Evolutionary conservation across 2,797 vertebrate species (phyloP), one percentile per base, ranked within the genome.

Genomic region (Echiichthys vipera): DNA sequence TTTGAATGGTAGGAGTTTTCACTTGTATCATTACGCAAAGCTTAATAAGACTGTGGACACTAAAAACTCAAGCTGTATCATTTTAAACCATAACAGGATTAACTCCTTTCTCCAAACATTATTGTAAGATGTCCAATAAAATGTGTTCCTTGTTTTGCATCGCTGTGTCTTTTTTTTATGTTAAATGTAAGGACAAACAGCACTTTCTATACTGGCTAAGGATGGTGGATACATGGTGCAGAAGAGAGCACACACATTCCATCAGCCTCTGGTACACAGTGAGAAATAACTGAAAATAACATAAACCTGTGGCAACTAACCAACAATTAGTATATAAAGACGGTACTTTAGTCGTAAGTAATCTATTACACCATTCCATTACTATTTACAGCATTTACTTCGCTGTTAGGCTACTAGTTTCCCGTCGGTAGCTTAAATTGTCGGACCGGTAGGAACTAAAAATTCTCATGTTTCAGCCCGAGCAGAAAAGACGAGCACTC

Each of bases 1-100:
- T 95, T 92, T 87, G 85, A 93, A 91, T 91, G 87, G 92, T 95
- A 95, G 94, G 93, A 87, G 70, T 86, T 95, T 90, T 95, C 95
- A 93, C 95, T 96, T 96, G 95, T 96, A 95, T 95, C 94, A 92
- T 70, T 77, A 83, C 84, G 93, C 95, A 96, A 93, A 87, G 83
- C 93, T 94, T 88, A 90, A 88, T 86, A 89, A 74, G 86, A 93
- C 92, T 88, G 90, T 96, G 95, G 95, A 91, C 89, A 86, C 78
- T 85, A 91, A 90, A 79, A 85, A 79, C 67, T 88, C 58, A 87
- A 91, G 86, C 84, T 94, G 93, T 93, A 85, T 85, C 65, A 84
- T 95, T 95, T 94, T 93, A 93, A 95, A 85, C 64, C 79, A 63
- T 85, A 87, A 89, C 80, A 88, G 78, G 78, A 88, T 84, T 84